phyloP scores from a whole-genome alignment of 2,888 invertebrate species.

The Andrena dorsata region DNA sequence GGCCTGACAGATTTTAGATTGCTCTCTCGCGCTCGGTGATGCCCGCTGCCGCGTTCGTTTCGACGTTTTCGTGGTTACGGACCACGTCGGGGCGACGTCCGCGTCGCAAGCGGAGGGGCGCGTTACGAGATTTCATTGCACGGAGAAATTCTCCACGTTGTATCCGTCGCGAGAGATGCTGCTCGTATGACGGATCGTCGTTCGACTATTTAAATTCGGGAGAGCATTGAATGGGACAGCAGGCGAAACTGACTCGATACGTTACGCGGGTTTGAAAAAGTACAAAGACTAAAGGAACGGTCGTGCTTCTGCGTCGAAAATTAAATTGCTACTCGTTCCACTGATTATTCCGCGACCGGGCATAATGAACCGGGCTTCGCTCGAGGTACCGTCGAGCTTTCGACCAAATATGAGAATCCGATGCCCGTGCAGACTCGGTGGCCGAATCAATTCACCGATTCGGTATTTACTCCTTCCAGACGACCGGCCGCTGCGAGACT shows the following conservation, averaged over 20 bases:
- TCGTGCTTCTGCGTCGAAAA: neutral
- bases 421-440: constrained; percentile 16
- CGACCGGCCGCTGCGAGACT: constrained; percentile 69
- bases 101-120: constrained; percentile 8
- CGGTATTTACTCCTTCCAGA: constrained; percentile 77
- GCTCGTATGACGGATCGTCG: constrained; percentile 65
- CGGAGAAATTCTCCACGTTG: constrained; percentile 61
- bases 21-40: constrained; percentile 71
- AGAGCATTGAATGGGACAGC: constrained; percentile 35
- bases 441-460: constrained; percentile 61
- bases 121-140: constrained; percentile 64
- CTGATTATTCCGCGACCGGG: neutral
- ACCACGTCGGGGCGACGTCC: constrained; percentile 6
- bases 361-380: neutral
- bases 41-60: constrained; percentile 57
- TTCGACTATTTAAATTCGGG: constrained; percentile 68
- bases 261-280: constrained; percentile 31
- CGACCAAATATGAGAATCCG: constrained; percentile 29
- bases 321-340: neutral
- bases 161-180: constrained; percentile 50
- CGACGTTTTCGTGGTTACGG: constrained; percentile 68
- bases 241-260: constrained; percentile 67
- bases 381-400: neutral
- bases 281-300: neutral
- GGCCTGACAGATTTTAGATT: constrained; percentile 84